phyloP scores from a whole-genome alignment of 2,113 vertebrate species.

The Gavia stellata region DNA sequence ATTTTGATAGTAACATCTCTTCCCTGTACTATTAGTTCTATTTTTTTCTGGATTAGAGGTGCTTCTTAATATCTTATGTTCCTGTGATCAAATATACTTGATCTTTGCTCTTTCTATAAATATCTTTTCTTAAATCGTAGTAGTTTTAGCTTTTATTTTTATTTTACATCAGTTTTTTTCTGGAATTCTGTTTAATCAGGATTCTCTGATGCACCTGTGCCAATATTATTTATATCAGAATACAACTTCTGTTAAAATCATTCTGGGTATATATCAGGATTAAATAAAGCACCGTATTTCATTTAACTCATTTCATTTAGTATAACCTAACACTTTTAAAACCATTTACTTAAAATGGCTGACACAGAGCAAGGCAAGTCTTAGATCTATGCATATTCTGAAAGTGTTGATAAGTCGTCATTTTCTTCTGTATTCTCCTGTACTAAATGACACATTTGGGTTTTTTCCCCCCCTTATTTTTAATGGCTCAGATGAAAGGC shows the following conservation, averaged over 20 bases:
- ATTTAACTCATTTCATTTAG: background rate
- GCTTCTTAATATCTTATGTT: background rate
- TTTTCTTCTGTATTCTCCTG: background rate
- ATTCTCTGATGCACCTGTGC: background rate
- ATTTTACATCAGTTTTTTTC: background rate
- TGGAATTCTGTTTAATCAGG: background rate
- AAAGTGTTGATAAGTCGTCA: background rate
- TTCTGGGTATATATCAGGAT: background rate
- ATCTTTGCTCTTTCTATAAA: background rate
- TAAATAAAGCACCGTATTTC: background rate
- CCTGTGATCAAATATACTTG: background rate
- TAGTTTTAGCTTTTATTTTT: background rate
- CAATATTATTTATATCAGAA: background rate
- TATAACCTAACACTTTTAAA: background rate
- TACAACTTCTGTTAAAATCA: background rate
- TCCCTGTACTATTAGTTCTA: background rate
- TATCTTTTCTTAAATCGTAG: background rate
- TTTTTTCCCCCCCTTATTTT: background rate
- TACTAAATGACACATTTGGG: background rate
- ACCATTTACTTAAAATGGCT: background rate
- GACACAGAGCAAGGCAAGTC: background rate
- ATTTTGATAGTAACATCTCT: background rate
- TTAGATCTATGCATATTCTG: background rate
- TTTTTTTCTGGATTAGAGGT: background rate
- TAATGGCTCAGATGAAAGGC: constrained; percentile 33